Base-by-base conservation (phyloP, 2,113 vertebrate species). In the Percina caprodes region DNA sequence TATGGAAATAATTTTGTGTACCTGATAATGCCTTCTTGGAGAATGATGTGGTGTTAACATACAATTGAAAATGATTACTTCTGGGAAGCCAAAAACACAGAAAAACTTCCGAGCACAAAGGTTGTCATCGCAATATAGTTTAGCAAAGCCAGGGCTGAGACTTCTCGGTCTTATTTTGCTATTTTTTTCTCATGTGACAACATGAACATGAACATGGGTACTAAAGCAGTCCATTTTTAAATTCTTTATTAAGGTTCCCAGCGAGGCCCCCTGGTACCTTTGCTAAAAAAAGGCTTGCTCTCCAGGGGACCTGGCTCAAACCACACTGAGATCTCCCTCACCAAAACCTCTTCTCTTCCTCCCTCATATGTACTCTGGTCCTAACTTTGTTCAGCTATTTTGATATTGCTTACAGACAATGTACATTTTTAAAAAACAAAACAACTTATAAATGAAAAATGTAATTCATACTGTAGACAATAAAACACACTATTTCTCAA, bases 201-300 rank as follows among this genome's bases (percentile, higher is more conserved):
- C 80, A 86, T 84, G n/a, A n/a, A n/a, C n/a, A n/a, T 87, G 58
- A 84, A 79, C 62, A 21, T 51, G 83, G 86, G 55, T 71, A 83
- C 59, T 58, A 56, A 67, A 70, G 55, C 14, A 62, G 74, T 70
- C 49, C 59, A 69, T 79, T 92, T 92, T 84, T 85, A 87, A 74
- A 74, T 90, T 85, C 90, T 91, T 85, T 89, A 88, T 90, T 88
- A 91, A 83, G 77, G 86, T 91, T 88, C 82, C 73, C 82, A 86
- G 83, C 61, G 6, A 74, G 80, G 80, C 75, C 80, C 82, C 75
- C 48, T 84, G 88, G 82, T 89, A 79, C 77, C 71, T 84, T 86
- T 51, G 70, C 89, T 90, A 93, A 92, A 94, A 94, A 92, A 92
- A 88, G 85, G 86, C 84, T 39, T 69, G 51, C 72, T 92, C 89